phyloP scores from a whole-genome alignment of 1,140 invertebrate species.

The Leptoteleia sp. region DNA sequence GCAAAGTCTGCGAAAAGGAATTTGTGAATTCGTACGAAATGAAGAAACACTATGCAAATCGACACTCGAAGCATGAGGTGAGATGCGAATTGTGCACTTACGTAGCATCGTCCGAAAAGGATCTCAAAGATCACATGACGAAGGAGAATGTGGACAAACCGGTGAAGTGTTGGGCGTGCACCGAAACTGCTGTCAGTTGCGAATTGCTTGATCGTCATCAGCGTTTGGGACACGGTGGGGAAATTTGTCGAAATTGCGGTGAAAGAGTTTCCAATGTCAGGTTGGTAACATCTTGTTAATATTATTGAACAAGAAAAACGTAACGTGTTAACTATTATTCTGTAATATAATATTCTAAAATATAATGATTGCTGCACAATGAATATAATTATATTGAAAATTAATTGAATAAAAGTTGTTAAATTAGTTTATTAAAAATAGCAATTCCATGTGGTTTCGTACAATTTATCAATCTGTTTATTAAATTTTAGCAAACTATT shows the following conservation, averaged over 20 bases:
- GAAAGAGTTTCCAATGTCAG: conserved; percentile 55
- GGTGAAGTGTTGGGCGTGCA: conserved; percentile 65
- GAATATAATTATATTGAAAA: no score
- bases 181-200: conserved; percentile 13
- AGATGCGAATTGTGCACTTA: conserved; percentile 63
- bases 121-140: conserved; percentile 54
- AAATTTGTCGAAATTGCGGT: conserved; percentile 64
- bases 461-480: no score
- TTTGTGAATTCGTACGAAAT: conserved; percentile 72
- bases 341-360: no score
- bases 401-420: no score
- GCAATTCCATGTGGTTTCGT: no score
- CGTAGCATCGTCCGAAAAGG: conserved; percentile 32
- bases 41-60: conserved; percentile 71
- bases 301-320: no score
- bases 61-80: conserved; percentile 66
- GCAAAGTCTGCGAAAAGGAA: conserved; percentile 70
- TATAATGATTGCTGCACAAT: no score
- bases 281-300: conserved; percentile 3
- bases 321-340: no score
- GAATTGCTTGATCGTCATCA: conserved; percentile 61
- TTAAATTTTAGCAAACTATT: no score
- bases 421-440: no score
- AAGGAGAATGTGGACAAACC: conserved; percentile 5
- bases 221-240: conserved; percentile 56